Evolutionary conservation across 2,888 invertebrate genomes (phyloP).

Genomic region (Shargacucullia verbasci): DNA sequence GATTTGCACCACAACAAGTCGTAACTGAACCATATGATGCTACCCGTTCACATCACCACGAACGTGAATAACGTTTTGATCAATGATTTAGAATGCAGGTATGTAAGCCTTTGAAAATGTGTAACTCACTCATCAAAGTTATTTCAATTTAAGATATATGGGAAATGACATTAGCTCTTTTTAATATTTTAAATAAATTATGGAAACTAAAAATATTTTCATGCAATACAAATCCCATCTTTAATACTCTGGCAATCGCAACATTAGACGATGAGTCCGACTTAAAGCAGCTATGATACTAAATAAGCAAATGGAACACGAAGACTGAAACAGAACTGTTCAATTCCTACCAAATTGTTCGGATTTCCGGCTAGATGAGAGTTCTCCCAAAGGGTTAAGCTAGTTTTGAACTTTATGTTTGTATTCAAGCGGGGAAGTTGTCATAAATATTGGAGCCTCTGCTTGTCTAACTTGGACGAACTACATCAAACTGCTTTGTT

Average conservation of each 20-base stretch:
- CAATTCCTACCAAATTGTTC: slow-evolving; percentile 76
- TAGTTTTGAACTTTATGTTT: slow-evolving; percentile 82
- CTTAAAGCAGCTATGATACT: slow-evolving; percentile 7
- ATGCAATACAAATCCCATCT: too few species aligned
- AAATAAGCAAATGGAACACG: slow-evolving; percentile 41
- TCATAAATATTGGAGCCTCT: slow-evolving; percentile 82
- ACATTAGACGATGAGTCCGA: not conserved
- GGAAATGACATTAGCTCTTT: too few species aligned
- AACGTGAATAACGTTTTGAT: too few species aligned
- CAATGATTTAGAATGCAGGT: too few species aligned
- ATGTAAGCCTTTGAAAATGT: too few species aligned
- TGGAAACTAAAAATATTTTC: too few species aligned
- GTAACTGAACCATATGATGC: too few species aligned
- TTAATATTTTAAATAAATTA: too few species aligned
- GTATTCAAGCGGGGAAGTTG: slow-evolving; percentile 77
- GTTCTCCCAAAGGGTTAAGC: slow-evolving; percentile 78
- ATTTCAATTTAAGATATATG: too few species aligned
- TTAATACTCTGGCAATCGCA: slow-evolving; percentile 5
- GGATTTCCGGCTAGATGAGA: slow-evolving; percentile 77
- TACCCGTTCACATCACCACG: too few species aligned
- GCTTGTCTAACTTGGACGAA: slow-evolving; percentile 78
- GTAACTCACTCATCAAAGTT: too few species aligned
- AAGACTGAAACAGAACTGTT: slow-evolving; percentile 67
- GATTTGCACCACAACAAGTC: too few species aligned
- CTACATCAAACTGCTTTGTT: slow-evolving; percentile 82